These are phyloP conservation scores for Chromobotia macracanthus DNA, from an alignment of 2,797 vertebrate genomes.

Conservation along the genomic window DNA sequence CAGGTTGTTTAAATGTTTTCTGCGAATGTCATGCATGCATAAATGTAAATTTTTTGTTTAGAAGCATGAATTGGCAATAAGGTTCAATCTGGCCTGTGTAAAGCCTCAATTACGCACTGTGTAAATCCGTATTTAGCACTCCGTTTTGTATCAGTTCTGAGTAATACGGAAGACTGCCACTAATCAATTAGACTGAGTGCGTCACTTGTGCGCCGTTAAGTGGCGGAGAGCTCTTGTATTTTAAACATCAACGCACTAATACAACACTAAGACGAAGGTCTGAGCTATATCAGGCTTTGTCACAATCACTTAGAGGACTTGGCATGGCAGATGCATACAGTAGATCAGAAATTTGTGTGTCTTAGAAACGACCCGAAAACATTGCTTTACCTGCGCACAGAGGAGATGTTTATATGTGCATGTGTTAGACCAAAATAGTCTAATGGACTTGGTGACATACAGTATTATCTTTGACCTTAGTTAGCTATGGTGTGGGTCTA, in stretches of 20 bases:
- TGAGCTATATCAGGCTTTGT: background rate
- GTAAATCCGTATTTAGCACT: background rate
- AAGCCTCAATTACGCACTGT: background rate
- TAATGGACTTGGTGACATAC: background rate
- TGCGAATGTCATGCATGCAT: background rate
- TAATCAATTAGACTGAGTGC: conserved; percentile 36
- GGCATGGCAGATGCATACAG: background rate
- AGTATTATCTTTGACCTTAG: background rate
- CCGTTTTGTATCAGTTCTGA: background rate
- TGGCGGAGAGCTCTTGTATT: conserved; percentile 19
- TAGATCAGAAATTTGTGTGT: background rate
- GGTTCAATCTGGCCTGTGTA: background rate
- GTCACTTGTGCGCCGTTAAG: conserved; percentile 41
- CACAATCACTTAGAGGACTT: background rate
- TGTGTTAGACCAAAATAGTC: background rate
- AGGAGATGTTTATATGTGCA: background rate
- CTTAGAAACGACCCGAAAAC: conserved; percentile 1
- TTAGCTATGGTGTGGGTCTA: background rate
- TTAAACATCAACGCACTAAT: conserved; percentile 2
- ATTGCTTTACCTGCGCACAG: conserved; percentile 1
- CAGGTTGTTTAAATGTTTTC: background rate
- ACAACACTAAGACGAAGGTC: background rate
- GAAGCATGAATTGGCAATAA: background rate
- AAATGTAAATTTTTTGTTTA: background rate
- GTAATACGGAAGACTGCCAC: conserved; percentile 8